These are phyloP conservation scores for Spilogale gracilis DNA, from an alignment of 2,113 vertebrate genomes.

Conservation along the genomic window DNA sequence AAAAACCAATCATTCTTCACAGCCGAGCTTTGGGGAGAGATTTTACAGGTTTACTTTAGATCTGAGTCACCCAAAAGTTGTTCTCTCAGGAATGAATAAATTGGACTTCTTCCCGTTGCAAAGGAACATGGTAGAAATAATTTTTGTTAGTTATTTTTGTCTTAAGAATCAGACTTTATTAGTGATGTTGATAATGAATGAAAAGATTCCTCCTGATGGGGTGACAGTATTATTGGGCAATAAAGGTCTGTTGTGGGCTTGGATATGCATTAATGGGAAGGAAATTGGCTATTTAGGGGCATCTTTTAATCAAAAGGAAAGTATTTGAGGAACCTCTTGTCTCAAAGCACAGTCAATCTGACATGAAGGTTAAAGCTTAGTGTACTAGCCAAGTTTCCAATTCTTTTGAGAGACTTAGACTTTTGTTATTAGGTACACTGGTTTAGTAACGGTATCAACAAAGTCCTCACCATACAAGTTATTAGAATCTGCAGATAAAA, in stretches of 20 bases:
- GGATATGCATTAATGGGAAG: not conserved
- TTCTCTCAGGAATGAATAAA: constrained; percentile 27
- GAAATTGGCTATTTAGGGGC: not conserved
- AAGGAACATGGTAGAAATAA: constrained; percentile 35
- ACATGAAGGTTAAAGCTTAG: not conserved
- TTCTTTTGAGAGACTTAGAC: constrained; percentile 31
- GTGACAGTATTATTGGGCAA: not conserved
- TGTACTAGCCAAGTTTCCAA: not conserved
- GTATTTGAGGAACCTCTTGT: not conserved
- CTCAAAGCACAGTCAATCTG: not conserved
- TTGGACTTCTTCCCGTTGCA: not conserved
- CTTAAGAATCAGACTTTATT: constrained; percentile 14
- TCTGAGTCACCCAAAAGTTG: not conserved
- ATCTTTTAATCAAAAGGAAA: constrained; percentile 43
- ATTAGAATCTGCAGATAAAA: not conserved
- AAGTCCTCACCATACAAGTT: not conserved
- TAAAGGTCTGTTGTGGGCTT: not conserved
- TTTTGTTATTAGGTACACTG: not conserved
- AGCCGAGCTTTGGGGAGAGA: not conserved
- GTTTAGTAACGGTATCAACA: not conserved
- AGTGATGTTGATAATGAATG: constrained; percentile 33
- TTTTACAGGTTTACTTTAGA: constrained; percentile 28
- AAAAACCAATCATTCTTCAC: constrained; percentile 5
- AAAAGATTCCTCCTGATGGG: constrained; percentile 35
- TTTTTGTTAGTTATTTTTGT: constrained; percentile 35